Evolutionary conservation across 92 coral and sea anemone species (phyloP).

Genomic region (Parazoanthus darwini): DNA sequence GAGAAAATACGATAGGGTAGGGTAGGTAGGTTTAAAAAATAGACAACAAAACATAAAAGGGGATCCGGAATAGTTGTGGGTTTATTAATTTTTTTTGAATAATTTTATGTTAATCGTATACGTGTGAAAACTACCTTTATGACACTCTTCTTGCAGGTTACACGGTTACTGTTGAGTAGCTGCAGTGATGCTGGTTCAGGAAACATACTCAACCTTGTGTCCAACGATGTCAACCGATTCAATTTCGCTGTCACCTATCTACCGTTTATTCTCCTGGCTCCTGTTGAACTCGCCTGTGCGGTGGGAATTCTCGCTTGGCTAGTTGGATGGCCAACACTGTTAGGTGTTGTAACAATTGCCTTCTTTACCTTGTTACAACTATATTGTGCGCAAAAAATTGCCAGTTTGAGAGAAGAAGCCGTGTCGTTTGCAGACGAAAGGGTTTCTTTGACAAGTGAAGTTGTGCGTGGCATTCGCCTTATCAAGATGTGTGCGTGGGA

Average conservation of each 20-base stretch:
- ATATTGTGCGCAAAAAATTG: not conserved
- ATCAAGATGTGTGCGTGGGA: conserved; percentile 2
- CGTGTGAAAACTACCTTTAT: not conserved
- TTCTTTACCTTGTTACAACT: not conserved
- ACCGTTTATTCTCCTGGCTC: not conserved
- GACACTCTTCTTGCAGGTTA: not conserved
- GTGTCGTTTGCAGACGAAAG: not conserved
- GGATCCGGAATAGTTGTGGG: no score
- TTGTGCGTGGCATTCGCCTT: not conserved
- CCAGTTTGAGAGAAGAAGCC: not conserved
- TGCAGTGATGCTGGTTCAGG: not conserved
- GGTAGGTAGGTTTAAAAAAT: no score
- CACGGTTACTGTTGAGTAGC: not conserved
- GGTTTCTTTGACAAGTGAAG: conserved; percentile 15
- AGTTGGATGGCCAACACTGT: not conserved
- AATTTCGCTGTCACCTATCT: conserved; percentile 10
- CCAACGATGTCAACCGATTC: conserved; percentile 12
- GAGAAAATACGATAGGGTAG: no score
- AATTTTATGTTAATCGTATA: not conserved
- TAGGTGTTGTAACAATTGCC: not conserved
- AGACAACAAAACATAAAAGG: no score
- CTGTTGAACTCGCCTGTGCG: not conserved
- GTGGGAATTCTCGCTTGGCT: not conserved
- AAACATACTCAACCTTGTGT: not conserved
- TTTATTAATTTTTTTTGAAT: no score